These are phyloP conservation scores for Glaucomys volans DNA, from an alignment of 2,113 vertebrate species.

Conservation along the genomic window DNA sequence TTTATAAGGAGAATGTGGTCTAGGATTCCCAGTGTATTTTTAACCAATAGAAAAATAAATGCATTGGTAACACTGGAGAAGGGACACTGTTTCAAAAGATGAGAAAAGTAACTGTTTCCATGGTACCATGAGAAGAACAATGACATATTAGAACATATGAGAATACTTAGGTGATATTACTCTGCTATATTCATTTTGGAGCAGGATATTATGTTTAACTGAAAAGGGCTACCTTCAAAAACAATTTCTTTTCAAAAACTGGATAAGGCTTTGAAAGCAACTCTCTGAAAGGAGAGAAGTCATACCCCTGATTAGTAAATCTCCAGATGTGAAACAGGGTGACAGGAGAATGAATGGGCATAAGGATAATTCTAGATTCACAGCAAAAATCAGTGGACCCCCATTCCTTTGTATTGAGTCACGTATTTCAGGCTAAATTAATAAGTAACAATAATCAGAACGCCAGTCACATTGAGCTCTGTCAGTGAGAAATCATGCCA, in stretches of 20 bases:
- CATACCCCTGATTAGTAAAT: background rate
- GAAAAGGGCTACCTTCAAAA: background rate
- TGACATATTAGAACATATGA: background rate
- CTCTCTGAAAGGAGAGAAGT: background rate
- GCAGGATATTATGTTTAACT: background rate
- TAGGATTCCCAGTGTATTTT: background rate
- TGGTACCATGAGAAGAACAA: background rate
- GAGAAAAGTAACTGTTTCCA: background rate
- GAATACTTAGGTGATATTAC: background rate
- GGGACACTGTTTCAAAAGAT: background rate
- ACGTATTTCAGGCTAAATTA: background rate
- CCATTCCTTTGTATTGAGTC: background rate
- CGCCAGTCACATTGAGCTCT: background rate
- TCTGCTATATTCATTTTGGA: background rate
- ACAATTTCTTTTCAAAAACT: background rate
- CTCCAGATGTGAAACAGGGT: background rate
- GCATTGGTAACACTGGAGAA: rapidly evolving
- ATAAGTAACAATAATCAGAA: background rate
- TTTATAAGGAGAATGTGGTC: background rate
- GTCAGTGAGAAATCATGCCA: background rate
- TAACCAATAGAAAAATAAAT: background rate
- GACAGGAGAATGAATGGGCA: background rate
- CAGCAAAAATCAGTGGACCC: background rate
- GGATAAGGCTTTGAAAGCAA: background rate
- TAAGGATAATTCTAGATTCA: background rate